These are phyloP conservation scores for Linepithema humile DNA, from an alignment of 1,140 invertebrate genomes.

Conservation along the genomic window DNA sequence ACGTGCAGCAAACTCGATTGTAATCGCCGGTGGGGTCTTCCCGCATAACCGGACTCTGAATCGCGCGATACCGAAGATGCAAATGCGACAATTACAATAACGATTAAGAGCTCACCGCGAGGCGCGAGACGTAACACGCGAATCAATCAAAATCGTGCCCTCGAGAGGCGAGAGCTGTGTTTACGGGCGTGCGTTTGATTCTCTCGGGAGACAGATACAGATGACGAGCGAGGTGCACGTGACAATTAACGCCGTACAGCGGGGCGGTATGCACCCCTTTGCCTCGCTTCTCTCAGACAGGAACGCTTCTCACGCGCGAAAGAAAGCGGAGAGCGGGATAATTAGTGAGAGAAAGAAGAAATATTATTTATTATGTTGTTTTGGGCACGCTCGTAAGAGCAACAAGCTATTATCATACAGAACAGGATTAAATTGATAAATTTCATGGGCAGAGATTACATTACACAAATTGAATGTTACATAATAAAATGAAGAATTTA, in stretches of 20 bases:
- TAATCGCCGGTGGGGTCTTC: slow-evolving; percentile 4
- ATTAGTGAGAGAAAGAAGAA: neutral
- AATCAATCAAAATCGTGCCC: slow-evolving; percentile 53
- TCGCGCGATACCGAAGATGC: slow-evolving; percentile 32
- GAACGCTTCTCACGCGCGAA: neutral
- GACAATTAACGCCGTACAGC: slow-evolving; percentile 46
- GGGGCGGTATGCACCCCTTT: slow-evolving; percentile 25
- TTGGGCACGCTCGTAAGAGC: neutral
- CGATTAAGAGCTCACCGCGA: slow-evolving; percentile 48
- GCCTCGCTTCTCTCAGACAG: neutral
- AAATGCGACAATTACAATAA: slow-evolving; percentile 51
- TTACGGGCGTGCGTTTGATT: slow-evolving; percentile 31
- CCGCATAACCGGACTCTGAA: slow-evolving; percentile 10
- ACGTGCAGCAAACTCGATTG: slow-evolving; percentile 26
- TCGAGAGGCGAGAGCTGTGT: slow-evolving; percentile 43
- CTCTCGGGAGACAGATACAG: slow-evolving; percentile 51
- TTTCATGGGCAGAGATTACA: neutral
- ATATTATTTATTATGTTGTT: slow-evolving; percentile 11
- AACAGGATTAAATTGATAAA: slow-evolving; percentile 4
- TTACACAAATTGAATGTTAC: neutral
- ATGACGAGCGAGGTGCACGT: slow-evolving; percentile 47
- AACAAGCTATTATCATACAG: neutral
- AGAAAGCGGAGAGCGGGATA: neutral
- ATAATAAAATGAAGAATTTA: neutral
- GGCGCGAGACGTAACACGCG: slow-evolving; percentile 11